Conservation (phyloP, 2,888 invertebrate species). For the Brenthis daphne region DNA sequence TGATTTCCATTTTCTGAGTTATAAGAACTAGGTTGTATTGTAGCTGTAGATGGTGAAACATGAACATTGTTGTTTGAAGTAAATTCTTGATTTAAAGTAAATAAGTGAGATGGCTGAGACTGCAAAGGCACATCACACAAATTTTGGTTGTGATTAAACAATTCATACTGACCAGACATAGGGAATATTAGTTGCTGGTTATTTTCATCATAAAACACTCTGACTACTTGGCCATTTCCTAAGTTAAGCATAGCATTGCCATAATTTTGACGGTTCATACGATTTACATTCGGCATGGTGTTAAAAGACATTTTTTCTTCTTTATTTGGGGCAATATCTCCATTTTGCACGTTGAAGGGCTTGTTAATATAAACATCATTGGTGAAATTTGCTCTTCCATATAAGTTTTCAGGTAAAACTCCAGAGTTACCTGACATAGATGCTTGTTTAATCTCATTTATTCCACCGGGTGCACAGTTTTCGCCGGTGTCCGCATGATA, state of each 20-base stretch:
- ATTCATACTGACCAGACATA: conserved; percentile 73
- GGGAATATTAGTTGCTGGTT: conserved; percentile 75
- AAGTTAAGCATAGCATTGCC: conserved; percentile 74
- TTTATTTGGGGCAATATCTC: conserved; percentile 57
- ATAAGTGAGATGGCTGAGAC: conserved; percentile 60
- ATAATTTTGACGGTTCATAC: conserved; percentile 63
- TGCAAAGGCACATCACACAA: conserved; percentile 64
- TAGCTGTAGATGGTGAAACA: conserved; percentile 52
- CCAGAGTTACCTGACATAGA: conserved; percentile 56
- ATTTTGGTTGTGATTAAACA: conserved; percentile 70
- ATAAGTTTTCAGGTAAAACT: conserved; percentile 65
- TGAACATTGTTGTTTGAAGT: conserved; percentile 56
- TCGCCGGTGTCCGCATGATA: conserved; percentile 69
- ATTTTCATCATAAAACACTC: conserved; percentile 74
- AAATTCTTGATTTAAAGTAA: conserved; percentile 71
- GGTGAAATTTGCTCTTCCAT: conserved; percentile 59
- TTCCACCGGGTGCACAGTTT: conserved; percentile 62
- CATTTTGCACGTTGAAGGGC: conserved; percentile 61
- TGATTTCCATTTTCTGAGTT: conserved; percentile 56
- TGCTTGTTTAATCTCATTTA: conserved; percentile 64
- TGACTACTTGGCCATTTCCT: conserved; percentile 72
- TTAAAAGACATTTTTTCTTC: conserved; percentile 65
- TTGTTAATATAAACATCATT: conserved; percentile 73
- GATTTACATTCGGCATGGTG: conserved; percentile 55
- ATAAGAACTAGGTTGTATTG: conserved; percentile 52